Evolutionary conservation across 2,888 invertebrate genomes (phyloP).

Genomic region (Epinotia bilunana): DNA sequence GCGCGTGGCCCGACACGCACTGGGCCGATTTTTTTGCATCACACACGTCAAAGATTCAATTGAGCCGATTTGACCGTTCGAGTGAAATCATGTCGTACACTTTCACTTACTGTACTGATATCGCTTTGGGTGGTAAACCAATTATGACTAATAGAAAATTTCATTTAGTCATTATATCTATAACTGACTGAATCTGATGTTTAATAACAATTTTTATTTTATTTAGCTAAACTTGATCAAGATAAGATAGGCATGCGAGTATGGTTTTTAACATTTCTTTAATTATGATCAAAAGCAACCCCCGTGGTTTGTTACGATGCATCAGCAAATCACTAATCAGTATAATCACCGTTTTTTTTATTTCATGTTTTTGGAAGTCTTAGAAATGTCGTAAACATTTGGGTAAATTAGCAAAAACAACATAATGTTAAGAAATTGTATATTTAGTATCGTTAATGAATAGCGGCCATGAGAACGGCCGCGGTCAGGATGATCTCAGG

Average conservation of each 20-base stretch:
- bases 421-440: conserved; percentile 1
- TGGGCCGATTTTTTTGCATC: too few species aligned
- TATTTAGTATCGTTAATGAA: conserved; percentile 29
- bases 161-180: conserved; percentile 30
- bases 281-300: neutral
- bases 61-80: conserved; percentile 37
- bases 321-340: neutral
- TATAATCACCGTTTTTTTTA: conserved; percentile 19
- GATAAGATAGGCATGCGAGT: neutral
- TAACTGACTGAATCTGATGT: conserved; percentile 15
- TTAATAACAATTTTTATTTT: conserved; percentile 11
- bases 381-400: conserved; percentile 25
- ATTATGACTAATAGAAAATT: conserved; percentile 40
- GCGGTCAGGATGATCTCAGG: conserved; percentile 32
- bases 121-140: conserved; percentile 44
- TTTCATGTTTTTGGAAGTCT: neutral
- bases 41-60: conserved; percentile 41
- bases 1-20: too few species aligned
- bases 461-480: conserved; percentile 26
- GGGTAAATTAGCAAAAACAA: conserved; percentile 12
- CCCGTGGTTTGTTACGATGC: neutral
- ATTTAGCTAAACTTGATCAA: neutral
- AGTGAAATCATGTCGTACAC: conserved; percentile 41
- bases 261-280: too few species aligned
- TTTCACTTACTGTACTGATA: conserved; percentile 44